Percentiles rank a stretch among this genome's conserved stretches.
These are phyloP conservation scores for Allobates femoralis DNA, from an alignment of 2,797 vertebrate species.

Conservation along the genomic window DNA sequence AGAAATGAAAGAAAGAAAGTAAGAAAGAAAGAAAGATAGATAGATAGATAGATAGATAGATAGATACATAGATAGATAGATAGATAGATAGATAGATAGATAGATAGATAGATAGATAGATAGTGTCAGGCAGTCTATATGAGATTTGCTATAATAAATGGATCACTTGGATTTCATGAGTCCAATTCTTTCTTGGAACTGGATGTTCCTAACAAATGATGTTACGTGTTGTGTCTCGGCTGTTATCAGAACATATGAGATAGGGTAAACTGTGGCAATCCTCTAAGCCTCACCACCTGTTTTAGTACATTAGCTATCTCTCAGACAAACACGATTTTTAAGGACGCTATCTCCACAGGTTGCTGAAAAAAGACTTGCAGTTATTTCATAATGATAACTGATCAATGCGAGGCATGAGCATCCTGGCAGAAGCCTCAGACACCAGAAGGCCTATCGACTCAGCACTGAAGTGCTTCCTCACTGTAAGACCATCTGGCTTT, in stretches of 20 bases:
- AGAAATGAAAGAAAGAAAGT: not conserved
- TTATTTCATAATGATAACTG: conserved; percentile 21
- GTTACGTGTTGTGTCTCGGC: conserved; percentile 4
- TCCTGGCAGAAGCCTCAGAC: conserved; percentile 2
- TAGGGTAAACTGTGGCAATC: conserved; percentile 13
- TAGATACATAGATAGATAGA: not conserved
- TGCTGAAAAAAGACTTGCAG: not conserved
- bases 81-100: not conserved
- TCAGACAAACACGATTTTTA: conserved; percentile 18
- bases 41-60: not conserved
- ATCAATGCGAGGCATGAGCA: conserved; percentile 12
- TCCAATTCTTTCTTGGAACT: not conserved
- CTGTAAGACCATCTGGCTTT: conserved; percentile 31
- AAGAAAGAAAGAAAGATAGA: not conserved
- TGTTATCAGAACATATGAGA: conserved; percentile 20
- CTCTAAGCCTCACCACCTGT: conserved; percentile 27
- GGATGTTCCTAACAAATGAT: not conserved
- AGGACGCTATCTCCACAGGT: conserved; percentile 1
- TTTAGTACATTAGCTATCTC: conserved; percentile 19
- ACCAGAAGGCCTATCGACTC: conserved; percentile 33
- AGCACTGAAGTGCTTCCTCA: conserved; percentile 29
- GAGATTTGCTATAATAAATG: not conserved
- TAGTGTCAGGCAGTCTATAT: not conserved
- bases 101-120: not conserved
- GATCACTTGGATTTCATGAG: not conserved